Evolutionary conservation across 2,113 vertebrate species (phyloP), one percentile per base, ranked within the genome.

Genomic region (Dasyornis broadbenti): DNA sequence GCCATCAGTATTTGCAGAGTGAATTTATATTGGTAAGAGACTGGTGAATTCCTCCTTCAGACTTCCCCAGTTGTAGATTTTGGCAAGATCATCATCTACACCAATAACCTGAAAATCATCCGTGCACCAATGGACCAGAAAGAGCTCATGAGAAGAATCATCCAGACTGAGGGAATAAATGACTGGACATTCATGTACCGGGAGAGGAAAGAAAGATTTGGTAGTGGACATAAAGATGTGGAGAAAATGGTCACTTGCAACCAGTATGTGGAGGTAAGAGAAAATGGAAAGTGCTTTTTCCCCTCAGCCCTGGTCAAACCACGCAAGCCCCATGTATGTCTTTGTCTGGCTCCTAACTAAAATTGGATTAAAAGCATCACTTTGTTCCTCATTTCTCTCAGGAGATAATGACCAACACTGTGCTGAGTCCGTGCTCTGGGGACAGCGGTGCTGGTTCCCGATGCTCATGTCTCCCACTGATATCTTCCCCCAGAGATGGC

Each of bases 81-180:
- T 95, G 99, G 99, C 75, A 99, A 99, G 97, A 99, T 99, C 79
- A 99, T 99, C 85, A 99, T 99, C 97, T 99, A 99, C 95, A 99
- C 99, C 17, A 99, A 98, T 72, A 99, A 99, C 83, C 97, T 99
- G 95, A 99, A 99, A 94, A 99, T 99, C 94, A 98, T 99, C 90
- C 98, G 98, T 73, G 98, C 99, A 4, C 98, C 99, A 0, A 97
- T 97, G 88, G 98, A 97, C 92, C 98, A 98, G 91, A 97, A 96
- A 27, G 98, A 99, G 71, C 95, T 97, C 20, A 79, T 96, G 95
- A 98, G 94, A 49, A 98, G 94, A 96, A 96, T 97, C 30, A 95
- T 94, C 65, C 96, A 98, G 73, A 96, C 97, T 7, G 97, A 97
- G 15, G 96, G 96, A 33, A 44, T 91, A 40, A 98, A 98, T 18